Evolutionary conservation across 2,113 vertebrate genomes (phyloP).

Genomic region (Peromyscus californicus): DNA sequence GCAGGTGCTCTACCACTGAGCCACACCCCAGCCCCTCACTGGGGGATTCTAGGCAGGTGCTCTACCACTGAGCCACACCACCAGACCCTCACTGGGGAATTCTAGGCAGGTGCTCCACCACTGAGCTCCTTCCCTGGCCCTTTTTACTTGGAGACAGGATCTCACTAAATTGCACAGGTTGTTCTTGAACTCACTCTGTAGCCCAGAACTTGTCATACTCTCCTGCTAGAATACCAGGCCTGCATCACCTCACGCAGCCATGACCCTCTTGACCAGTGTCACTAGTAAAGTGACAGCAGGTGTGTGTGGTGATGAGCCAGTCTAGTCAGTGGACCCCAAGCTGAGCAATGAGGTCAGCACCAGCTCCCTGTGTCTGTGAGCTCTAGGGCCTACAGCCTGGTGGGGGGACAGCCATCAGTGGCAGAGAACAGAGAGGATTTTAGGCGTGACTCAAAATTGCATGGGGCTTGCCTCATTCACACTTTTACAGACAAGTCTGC

Average conservation of each 20-base stretch:
- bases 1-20: neutral
- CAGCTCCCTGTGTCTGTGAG: neutral
- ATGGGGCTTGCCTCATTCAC: too few relatives aligned
- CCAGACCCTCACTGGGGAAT: neutral
- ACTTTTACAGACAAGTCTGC: neutral
- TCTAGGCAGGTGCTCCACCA: neutral
- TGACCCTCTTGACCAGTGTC: neutral
- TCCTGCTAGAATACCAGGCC: neutral
- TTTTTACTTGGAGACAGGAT: neutral
- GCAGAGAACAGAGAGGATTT: neutral
- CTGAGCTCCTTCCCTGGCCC: neutral
- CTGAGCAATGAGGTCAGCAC: neutral
- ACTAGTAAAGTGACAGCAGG: neutral
- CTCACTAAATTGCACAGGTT: neutral
- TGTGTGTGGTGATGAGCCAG: neutral
- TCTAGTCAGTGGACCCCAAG: too few relatives aligned
- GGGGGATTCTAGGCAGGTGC: neutral
- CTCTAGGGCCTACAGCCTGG: neutral
- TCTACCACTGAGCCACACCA: neutral
- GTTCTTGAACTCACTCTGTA: neutral
- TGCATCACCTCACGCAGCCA: neutral
- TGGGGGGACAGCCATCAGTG: neutral
- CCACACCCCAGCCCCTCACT: neutral
- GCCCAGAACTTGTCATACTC: neutral
- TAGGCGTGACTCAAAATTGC: neutral